These are phyloP conservation scores for Pomacea maculata DNA, from an alignment of 1,140 invertebrate genomes.

Conservation along the genomic window DNA sequence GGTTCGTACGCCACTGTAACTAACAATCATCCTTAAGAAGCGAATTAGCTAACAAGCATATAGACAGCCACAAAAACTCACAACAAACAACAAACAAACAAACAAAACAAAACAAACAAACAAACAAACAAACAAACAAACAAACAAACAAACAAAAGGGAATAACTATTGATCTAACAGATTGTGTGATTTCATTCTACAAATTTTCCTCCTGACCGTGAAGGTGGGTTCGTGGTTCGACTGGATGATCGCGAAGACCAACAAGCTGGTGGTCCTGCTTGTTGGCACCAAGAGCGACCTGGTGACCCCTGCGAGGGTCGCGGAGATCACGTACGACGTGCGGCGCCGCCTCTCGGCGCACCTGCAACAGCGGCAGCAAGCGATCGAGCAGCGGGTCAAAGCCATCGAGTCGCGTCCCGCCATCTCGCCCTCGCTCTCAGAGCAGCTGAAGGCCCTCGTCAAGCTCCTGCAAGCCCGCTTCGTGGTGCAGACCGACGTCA, in stretches of 20 bases:
- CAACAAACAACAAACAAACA: not conserved
- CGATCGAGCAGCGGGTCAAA: slow-evolving; percentile 50
- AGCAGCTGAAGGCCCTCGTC: slow-evolving; percentile 55
- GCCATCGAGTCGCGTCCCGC: slow-evolving; percentile 47
- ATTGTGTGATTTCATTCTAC: too few relatives aligned
- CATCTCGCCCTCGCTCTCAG: slow-evolving; percentile 57
- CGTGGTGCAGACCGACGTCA: slow-evolving; percentile 50
- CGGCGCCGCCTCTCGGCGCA: slow-evolving; percentile 33
- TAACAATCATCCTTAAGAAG: too few relatives aligned
- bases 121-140: not conserved
- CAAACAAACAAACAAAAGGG: not conserved
- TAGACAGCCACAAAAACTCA: not conserved
- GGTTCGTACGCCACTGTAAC: too few relatives aligned
- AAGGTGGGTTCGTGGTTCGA: slow-evolving; percentile 58
- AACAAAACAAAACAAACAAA: not conserved
- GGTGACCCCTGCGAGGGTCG: slow-evolving; percentile 26
- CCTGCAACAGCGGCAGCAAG: slow-evolving; percentile 31
- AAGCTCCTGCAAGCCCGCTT: slow-evolving; percentile 51
- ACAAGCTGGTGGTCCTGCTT: slow-evolving; percentile 53
- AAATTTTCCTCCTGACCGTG: not conserved
- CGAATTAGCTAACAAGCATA: not conserved
- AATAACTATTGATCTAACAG: too few relatives aligned
- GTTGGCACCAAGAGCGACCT: slow-evolving; percentile 59
- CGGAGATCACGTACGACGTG: slow-evolving; percentile 43
- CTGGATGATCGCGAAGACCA: slow-evolving; percentile 60